Percentiles rank a stretch among this genome's conserved stretches.
These are phyloP conservation scores for Microplitis mediator DNA, from an alignment of 1,140 invertebrate genomes.

Conservation along the genomic window DNA sequence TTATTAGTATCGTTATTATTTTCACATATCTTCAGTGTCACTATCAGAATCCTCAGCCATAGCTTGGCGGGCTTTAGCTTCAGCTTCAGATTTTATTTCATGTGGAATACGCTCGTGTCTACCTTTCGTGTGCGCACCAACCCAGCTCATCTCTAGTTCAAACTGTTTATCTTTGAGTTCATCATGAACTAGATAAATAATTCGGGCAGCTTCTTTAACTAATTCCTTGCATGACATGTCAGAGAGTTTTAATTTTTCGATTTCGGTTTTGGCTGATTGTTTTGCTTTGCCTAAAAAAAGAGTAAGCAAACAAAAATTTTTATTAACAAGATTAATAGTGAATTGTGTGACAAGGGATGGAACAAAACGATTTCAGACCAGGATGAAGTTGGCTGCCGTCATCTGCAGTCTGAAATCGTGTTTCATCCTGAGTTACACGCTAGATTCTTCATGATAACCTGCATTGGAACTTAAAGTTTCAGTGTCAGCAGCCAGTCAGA, in stretches of 20 bases:
- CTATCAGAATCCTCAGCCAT: slow-evolving; percentile 84
- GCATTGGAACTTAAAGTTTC: too few species aligned
- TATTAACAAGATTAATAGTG: too few species aligned
- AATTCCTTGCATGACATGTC: slow-evolving; percentile 86
- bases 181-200: slow-evolving; percentile 97
- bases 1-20: neutral
- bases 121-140: slow-evolving; percentile 82
- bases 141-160: slow-evolving; percentile 97
- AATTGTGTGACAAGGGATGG: too few species aligned
- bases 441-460: too few species aligned
- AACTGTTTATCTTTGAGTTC: slow-evolving; percentile 99
- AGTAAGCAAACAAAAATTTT: neutral
- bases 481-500: too few species aligned
- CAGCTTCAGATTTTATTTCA: slow-evolving; percentile 72
- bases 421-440: too few species aligned
- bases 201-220: slow-evolving; percentile 93
- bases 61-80: slow-evolving; percentile 81
- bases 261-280: slow-evolving; percentile 98
- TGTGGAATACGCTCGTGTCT: slow-evolving; percentile 75
- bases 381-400: too few species aligned
- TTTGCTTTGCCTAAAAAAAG: slow-evolving; percentile 80
- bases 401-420: too few species aligned
- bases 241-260: slow-evolving; percentile 93
- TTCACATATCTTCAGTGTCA: slow-evolving; percentile 77
- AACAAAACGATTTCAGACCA: too few species aligned